Evolutionary conservation across 2,888 invertebrate genomes (phyloP), one percentile per base, ranked within the genome.

Genomic region (Hydropsyche betteni): DNA sequence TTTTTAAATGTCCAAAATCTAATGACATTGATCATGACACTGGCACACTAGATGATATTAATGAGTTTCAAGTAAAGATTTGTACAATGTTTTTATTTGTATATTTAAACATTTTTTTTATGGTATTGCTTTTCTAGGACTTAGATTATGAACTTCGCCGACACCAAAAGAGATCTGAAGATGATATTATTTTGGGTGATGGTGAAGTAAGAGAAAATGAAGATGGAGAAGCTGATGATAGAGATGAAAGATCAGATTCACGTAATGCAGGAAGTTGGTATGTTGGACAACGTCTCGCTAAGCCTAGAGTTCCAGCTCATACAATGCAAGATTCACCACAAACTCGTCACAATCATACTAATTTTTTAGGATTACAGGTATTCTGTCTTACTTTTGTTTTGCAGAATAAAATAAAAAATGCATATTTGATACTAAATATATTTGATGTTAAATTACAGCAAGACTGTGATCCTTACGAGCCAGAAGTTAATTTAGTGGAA

Each of bases 1-100:
- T 96, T 86, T 96, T 96, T 87, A 92, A 94, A 84, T 93, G 94
- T 83, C 93, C 93, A 69, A 91, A 91, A 75, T 88, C 88, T 34
- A 88, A 89, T 80, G 88, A 90, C 82, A 90, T 91, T 79, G 90
- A 89, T 78, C 84, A 84, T 73, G 83, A 81, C 73, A 82, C 81
- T 8, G 84, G 83, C 80, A 84, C 88, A 78, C 82, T 84, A 80
- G 86, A 86, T 80, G 74, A 81, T 82, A 12, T 84, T 82, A 78
- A 86, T 81, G 83, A 86, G 80, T 89, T 89, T 81, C 88, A 89
- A 83, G 85, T 85, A 79, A 75, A 80, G 79, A 44, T 44, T 44
- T 44, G 1, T 24, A 24, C 24, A 24, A 24, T 44, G 3, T 44
- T 44, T 6, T 8, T 8, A 12, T 33, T 8, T 16, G 16, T 8